Percentiles rank a stretch among this genome's conserved stretches.
phyloP scores from a whole-genome alignment of 2,113 vertebrate genomes.

The Anseranas semipalmata region DNA sequence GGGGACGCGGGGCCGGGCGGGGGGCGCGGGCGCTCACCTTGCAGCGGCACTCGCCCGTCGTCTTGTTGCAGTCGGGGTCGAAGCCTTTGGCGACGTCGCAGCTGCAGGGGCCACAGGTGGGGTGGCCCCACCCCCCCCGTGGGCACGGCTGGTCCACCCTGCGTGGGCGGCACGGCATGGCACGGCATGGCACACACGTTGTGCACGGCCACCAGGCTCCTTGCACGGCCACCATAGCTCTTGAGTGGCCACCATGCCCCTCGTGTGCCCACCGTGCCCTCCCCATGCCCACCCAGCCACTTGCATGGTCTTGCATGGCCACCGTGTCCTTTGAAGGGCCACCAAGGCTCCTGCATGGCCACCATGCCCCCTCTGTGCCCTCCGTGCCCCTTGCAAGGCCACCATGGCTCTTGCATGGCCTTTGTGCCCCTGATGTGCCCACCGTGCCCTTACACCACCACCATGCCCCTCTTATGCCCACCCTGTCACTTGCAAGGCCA shows the following conservation, averaged over 20 bases:
- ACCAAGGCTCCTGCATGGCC: not conserved
- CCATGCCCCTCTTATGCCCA: not conserved
- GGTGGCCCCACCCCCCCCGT: slow-evolving; percentile 94
- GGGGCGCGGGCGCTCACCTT: slow-evolving; percentile 77
- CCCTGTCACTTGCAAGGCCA: too few species aligned
- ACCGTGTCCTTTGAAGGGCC: too few species aligned
- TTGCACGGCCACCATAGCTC: not conserved
- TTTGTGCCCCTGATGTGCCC: not conserved
- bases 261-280: not conserved
- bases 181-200: not conserved
- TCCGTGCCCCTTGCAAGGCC: not conserved
- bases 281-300: not conserved
- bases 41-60: slow-evolving; percentile 90
- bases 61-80: slow-evolving; percentile 94
- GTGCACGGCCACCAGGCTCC: not conserved
- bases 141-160: slow-evolving; percentile 91
- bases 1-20: not conserved
- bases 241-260: too few species aligned
- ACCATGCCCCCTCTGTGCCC: not conserved
- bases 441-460: not conserved
- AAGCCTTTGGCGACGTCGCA: slow-evolving; percentile 88
- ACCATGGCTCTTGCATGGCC: not conserved
- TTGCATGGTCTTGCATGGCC: not conserved
- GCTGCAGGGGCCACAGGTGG: slow-evolving; percentile 91
- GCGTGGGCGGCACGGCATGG: not conserved